Evolutionary conservation across 1,140 invertebrate genomes (phyloP).

Genomic region (Octopus bimaculoides): DNA sequence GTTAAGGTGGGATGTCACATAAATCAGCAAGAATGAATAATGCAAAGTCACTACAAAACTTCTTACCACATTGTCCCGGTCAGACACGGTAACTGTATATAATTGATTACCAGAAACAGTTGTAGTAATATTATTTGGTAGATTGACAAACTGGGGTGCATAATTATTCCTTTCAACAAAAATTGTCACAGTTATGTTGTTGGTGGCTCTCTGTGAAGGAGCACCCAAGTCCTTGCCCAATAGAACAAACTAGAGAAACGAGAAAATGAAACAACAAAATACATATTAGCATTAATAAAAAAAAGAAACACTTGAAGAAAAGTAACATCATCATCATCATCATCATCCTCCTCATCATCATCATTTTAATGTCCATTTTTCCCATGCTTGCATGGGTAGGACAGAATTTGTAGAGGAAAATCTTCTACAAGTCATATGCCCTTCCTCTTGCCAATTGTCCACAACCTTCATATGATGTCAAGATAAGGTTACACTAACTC

Average conservation of each 20-base stretch:
- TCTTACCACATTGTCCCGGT: neutral
- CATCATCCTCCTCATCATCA: too few species aligned
- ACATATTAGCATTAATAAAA: neutral
- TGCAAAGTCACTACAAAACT: too few species aligned
- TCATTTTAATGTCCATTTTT: too few species aligned
- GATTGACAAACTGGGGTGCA: conserved; percentile 24
- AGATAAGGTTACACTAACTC: too few species aligned
- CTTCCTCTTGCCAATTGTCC: too few species aligned
- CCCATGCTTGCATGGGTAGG: too few species aligned
- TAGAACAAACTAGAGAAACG: conserved; percentile 31
- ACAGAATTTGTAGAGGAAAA: too few species aligned
- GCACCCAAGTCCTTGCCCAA: conserved; percentile 31
- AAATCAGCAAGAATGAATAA: too few species aligned
- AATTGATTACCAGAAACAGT: neutral
- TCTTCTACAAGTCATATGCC: too few species aligned
- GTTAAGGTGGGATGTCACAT: too few species aligned
- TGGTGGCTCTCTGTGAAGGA: conserved; percentile 28
- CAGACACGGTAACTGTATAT: neutral
- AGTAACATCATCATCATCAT: too few species aligned
- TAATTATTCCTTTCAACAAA: conserved; percentile 32
- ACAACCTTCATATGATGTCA: too few species aligned
- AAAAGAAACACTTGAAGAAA: neutral
- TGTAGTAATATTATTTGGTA: neutral
- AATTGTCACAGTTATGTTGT: conserved; percentile 30
- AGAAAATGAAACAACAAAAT: conserved; percentile 7